Evolutionary conservation across 2,797 vertebrate species (phyloP).

Genomic region (Propithecus perrieri): DNA sequence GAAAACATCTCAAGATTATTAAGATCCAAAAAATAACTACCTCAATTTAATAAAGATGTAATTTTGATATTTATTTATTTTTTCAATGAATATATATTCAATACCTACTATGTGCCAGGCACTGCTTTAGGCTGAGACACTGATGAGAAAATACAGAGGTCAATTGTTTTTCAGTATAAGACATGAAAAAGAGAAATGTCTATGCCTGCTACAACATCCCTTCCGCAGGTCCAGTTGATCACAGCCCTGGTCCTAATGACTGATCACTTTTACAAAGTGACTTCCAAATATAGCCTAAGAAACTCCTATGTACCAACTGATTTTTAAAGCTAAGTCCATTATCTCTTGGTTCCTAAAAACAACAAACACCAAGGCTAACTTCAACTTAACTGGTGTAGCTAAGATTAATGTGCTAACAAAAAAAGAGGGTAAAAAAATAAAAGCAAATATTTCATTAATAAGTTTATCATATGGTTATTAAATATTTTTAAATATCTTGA

Average conservation of each 20-base stretch:
- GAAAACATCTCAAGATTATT: neutral
- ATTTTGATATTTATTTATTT: neutral
- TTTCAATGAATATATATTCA: neutral
- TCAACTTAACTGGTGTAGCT: neutral
- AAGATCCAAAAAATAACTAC: neutral
- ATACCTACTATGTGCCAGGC: neutral
- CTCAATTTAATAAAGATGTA: neutral
- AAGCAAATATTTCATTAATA: conserved; percentile 5
- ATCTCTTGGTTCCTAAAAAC: neutral
- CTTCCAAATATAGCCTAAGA: conserved; percentile 27
- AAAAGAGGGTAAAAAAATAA: neutral
- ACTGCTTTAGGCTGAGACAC: neutral
- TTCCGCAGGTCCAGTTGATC: neutral
- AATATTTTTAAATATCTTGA: conserved; percentile 6
- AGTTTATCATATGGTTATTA: neutral
- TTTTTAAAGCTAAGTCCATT: neutral
- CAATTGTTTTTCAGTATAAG: neutral
- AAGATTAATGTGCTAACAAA: neutral
- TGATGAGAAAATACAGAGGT: neutral
- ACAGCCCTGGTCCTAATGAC: neutral
- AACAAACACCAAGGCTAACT: neutral
- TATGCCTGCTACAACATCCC: neutral
- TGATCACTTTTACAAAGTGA: neutral
- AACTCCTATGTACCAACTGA: neutral
- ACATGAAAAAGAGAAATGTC: neutral